Conservation (phyloP, 2,888 invertebrate genomes). For the Cremastobaeus sp. region DNA sequence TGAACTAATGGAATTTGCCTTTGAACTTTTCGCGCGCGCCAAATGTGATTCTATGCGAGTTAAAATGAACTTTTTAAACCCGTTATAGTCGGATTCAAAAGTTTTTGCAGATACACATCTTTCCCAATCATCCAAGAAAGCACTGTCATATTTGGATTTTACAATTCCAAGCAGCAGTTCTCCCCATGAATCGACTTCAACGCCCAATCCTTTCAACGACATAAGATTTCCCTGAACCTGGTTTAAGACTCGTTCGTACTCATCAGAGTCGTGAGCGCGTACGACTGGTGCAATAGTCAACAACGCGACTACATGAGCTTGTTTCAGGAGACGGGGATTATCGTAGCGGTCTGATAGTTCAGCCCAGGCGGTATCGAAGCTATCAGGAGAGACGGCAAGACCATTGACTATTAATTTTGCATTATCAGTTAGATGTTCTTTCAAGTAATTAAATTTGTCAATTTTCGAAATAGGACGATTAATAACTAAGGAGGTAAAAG, state of each 20-base stretch:
- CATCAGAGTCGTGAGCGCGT: neutral
- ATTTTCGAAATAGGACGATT: neutral
- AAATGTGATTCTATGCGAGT: neutral
- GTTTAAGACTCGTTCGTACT: slow-evolving; percentile 1
- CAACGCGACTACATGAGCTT: neutral
- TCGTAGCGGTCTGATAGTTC: slow-evolving; percentile 9
- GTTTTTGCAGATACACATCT: neutral
- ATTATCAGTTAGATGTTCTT: neutral
- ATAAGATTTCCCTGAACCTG: neutral
- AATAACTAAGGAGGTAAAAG: neutral
- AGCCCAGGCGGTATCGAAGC: slow-evolving; percentile 8
- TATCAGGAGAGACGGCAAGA: neutral
- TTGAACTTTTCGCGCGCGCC: no score
- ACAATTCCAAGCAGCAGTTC: neutral
- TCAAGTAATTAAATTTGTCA: no score
- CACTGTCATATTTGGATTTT: neutral
- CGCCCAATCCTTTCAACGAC: slow-evolving; percentile 5
- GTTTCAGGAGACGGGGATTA: neutral
- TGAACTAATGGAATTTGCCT: no score
- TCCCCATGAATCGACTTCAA: neutral
- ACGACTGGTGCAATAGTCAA: neutral
- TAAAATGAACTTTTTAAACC: neutral
- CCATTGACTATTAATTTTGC: neutral
- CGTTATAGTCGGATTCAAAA: neutral
- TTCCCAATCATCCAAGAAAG: slow-evolving; percentile 4